phyloP scores from a whole-genome alignment of 2,797 vertebrate genomes.

The Sebastes iracundus region DNA sequence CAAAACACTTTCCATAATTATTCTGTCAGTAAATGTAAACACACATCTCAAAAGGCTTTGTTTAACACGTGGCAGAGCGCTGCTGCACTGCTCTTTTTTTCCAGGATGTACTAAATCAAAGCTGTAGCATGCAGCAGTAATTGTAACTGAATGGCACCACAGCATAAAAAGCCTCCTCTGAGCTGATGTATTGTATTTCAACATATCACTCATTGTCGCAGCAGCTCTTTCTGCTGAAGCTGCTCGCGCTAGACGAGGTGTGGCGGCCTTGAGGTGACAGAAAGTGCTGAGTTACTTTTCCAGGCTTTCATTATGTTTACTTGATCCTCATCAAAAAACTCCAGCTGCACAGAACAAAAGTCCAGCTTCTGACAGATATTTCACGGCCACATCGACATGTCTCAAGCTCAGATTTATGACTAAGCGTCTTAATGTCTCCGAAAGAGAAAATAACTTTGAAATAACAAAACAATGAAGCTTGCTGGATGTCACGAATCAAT shows the following conservation, averaged over 20 bases:
- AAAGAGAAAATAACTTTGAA: conserved; percentile 31
- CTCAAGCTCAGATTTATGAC: conserved; percentile 29
- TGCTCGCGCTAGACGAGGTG: conserved; percentile 1
- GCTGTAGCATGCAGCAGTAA: conserved; percentile 20
- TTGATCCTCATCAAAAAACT: conserved; percentile 30
- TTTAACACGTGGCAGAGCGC: neutral
- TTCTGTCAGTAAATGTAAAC: conserved; percentile 16
- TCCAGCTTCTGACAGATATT: neutral
- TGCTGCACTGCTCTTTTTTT: neutral
- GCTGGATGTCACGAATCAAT: conserved; percentile 60
- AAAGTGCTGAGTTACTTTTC: conserved; percentile 60
- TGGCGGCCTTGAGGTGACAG: conserved; percentile 46
- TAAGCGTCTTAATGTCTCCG: conserved; percentile 7
- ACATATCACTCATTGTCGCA: conserved; percentile 43
- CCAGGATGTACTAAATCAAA: conserved; percentile 20
- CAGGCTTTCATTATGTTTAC: conserved; percentile 42
- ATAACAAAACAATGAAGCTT: conserved; percentile 46
- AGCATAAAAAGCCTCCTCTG: conserved; percentile 30
- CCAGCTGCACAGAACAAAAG: neutral
- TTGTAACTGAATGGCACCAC: conserved; percentile 31
- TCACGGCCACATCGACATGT: conserved; percentile 8
- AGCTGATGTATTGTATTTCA: conserved; percentile 56
- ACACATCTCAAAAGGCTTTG: neutral
- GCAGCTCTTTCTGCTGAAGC: conserved; percentile 57
- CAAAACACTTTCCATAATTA: conserved; percentile 23